Base-by-base conservation (phyloP, 2,113 vertebrate genomes). In the Xerus inauris region DNA sequence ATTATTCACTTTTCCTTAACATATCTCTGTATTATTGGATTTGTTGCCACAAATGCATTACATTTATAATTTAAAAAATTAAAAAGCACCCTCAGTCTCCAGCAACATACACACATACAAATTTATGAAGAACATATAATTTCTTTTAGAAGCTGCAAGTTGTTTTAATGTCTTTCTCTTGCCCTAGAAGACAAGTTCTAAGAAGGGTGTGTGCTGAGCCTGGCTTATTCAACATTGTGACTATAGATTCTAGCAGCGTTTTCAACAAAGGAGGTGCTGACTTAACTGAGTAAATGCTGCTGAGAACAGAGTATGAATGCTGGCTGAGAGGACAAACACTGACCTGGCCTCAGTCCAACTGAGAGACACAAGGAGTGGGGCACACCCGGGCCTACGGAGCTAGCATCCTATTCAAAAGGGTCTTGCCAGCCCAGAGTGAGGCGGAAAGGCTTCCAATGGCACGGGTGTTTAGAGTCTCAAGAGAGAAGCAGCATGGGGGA, bases 1-100 rank as follows among this genome's bases (percentile, higher is more conserved):
- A 71, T n/a, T 73, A n/a, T 12, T 85, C 91, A 42, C n/a, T 82
- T 93, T 76, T 82, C 75, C 77, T 59, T 30, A 69, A 26, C 35
- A 62, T 45, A 54, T 3, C 12, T 67, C 65, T 81, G 24, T n/a
- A 17, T 79, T 40, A 24, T 45, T 84, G 67, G 28, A 72, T 88
- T 91, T 88, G 35, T 84, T 75, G 30, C 22, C 40, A 32, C 20
- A 87, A 62, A 19, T 32, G 73, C 84, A 67, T 91, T 92, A 73
- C 19, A 76, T 65, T 69, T 87, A 47, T 47, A 62, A 65, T 54
- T 76, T 80, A 2, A 38, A 77, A 80, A 91, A 64, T 32, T 47
- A 30, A 65, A 81, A 87, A 69, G n/a, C 59, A 47, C 64, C 16
- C 38, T 76, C 10, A 17, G 24, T 76, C 3, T 17, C 57, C 26